phyloP scores from a whole-genome alignment of 2,797 vertebrate species.

The Xerus rutilus region DNA sequence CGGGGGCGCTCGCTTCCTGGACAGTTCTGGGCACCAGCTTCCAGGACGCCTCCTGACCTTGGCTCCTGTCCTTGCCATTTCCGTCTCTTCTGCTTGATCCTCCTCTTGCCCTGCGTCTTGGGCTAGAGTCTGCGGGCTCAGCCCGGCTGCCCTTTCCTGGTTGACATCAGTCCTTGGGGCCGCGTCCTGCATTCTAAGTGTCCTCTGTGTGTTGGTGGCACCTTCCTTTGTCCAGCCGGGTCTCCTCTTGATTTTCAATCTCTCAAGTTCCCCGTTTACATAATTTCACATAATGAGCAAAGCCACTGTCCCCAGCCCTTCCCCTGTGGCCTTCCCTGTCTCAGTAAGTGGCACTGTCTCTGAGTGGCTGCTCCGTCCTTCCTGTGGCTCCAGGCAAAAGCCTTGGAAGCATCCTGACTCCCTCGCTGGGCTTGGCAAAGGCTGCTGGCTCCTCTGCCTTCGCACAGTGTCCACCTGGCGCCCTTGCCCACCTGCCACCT shows the following conservation, averaged over 20 bases:
- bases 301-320: no score
- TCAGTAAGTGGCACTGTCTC: no score
- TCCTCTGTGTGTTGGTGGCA: fast-evolving
- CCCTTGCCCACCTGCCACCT: fast-evolving
- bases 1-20: no score
- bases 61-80: no score
- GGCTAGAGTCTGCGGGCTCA: neutral
- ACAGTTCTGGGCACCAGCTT: no score
- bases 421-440: no score
- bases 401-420: neutral
- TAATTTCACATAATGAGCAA: neutral
- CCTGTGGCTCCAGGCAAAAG: no score
- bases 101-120: no score
- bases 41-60: no score
- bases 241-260: neutral
- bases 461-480: fast-evolving
- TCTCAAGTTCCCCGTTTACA: fast-evolving
- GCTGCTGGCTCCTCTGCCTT: no score
- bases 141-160: neutral
- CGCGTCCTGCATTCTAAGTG: neutral
- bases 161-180: fast-evolving
- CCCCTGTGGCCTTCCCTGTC: neutral
- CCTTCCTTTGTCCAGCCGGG: neutral
- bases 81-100: neutral
- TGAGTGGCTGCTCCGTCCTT: fast-evolving